phyloP scores from a whole-genome alignment of 1,140 invertebrate species.

The Camponotus pennsylvanicus region DNA sequence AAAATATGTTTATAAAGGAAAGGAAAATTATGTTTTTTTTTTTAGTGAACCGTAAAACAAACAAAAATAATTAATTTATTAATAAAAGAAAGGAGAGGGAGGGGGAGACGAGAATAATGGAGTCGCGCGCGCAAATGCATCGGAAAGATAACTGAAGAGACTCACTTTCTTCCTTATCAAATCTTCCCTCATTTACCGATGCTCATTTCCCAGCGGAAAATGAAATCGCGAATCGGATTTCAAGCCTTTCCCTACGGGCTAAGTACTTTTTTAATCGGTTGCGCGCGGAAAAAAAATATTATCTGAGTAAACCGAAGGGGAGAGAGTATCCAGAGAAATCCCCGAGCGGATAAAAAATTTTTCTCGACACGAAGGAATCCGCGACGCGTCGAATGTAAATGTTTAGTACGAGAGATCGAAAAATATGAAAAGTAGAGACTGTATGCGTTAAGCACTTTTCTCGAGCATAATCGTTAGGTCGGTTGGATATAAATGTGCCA shows the following conservation, averaged over 20 bases:
- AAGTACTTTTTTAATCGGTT: slow-evolving; percentile 46
- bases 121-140: background rate
- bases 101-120: background rate
- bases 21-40: background rate
- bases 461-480: too few relatives aligned
- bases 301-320: slow-evolving; percentile 22
- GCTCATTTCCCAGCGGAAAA: slow-evolving; percentile 46
- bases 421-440: background rate
- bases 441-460: too few relatives aligned
- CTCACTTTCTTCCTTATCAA: slow-evolving; percentile 36
- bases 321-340: background rate
- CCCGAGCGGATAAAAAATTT: background rate
- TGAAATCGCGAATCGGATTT: slow-evolving; percentile 47
- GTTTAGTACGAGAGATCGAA: background rate
- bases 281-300: slow-evolving; percentile 34
- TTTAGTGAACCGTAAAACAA: background rate
- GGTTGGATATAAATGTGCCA: too few relatives aligned
- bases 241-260: background rate
- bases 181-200: slow-evolving; percentile 39
- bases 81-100: background rate
- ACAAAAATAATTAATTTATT: background rate
- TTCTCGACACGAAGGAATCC: background rate
- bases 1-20: too few relatives aligned
- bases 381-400: slow-evolving; percentile 17
- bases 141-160: slow-evolving; percentile 22